Percentiles rank a stretch among this genome's conserved stretches.
Evolutionary conservation across 2,888 invertebrate species (phyloP).

Genomic region (Callyntrura guangdongensis): DNA sequence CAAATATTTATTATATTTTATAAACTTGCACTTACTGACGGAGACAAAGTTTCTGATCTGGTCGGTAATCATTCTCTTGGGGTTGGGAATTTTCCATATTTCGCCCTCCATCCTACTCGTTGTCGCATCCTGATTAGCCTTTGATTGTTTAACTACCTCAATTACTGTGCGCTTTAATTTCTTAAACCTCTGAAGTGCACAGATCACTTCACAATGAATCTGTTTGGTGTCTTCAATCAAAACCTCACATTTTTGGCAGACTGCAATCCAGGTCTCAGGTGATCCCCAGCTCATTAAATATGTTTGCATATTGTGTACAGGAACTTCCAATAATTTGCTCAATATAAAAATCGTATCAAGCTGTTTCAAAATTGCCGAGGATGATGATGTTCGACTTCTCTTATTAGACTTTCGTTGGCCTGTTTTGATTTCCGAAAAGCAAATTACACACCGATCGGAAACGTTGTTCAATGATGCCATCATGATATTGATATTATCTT

Average conservation of each 20-base stretch:
- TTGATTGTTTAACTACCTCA: conserved; percentile 10
- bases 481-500: too few species aligned
- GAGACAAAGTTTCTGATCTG: conserved; percentile 14
- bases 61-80: not conserved
- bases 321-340: conserved; percentile 53
- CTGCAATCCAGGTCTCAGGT: conserved; percentile 50
- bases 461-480: not conserved
- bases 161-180: conserved; percentile 16
- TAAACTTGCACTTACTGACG: conserved; percentile 37
- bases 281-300: conserved; percentile 35
- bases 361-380: not conserved
- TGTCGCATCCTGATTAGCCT: not conserved
- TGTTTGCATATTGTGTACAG: conserved; percentile 3
- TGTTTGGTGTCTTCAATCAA: not conserved
- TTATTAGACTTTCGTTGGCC: not conserved
- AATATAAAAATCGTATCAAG: conserved; percentile 48
- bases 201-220: not conserved
- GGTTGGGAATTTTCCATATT: not conserved
- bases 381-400: not conserved
- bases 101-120: too few species aligned
- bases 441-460: conserved; percentile 24
- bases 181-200: not conserved
- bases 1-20: too few species aligned
- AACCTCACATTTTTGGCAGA: conserved; percentile 26
- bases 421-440: conserved; percentile 20